Evolutionary conservation across 2,113 vertebrate species (phyloP).

Genomic region (Scomber colias): DNA sequence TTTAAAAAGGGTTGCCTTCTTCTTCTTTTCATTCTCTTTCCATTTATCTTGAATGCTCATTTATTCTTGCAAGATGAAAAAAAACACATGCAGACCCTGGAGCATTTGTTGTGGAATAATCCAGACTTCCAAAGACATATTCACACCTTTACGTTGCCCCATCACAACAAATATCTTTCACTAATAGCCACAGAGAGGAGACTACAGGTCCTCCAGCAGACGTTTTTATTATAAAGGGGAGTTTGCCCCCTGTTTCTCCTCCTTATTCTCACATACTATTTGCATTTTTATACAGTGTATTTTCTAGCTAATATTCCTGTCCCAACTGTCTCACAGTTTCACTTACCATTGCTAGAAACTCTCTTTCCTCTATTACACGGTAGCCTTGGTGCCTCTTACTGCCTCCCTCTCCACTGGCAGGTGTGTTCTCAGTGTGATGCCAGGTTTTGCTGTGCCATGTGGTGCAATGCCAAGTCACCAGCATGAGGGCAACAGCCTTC

Average conservation of each 20-base stretch:
- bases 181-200: not conserved
- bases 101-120: not conserved
- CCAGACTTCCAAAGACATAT: too few species aligned
- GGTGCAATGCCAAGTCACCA: conserved; percentile 64
- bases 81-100: not conserved
- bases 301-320: not conserved
- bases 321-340: conserved; percentile 6
- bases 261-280: not conserved
- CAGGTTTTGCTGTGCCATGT: conserved; percentile 59
- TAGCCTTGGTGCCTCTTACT: conserved; percentile 11
- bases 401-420: conserved; percentile 54
- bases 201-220: not conserved
- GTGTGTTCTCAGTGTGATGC: conserved; percentile 74
- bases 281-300: not conserved
- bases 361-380: not conserved
- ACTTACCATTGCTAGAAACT: conserved; percentile 8
- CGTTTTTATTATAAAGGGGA: not conserved
- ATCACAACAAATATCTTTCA: not conserved
- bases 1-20: not conserved
- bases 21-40: not conserved
- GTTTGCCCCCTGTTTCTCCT: not conserved
- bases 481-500: conserved; percentile 62
- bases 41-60: not conserved
- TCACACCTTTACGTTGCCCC: not conserved
- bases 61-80: conserved; percentile 4